phyloP scores from a whole-genome alignment of 2,113 vertebrate genomes.

The Ginglymostoma cirratum region DNA sequence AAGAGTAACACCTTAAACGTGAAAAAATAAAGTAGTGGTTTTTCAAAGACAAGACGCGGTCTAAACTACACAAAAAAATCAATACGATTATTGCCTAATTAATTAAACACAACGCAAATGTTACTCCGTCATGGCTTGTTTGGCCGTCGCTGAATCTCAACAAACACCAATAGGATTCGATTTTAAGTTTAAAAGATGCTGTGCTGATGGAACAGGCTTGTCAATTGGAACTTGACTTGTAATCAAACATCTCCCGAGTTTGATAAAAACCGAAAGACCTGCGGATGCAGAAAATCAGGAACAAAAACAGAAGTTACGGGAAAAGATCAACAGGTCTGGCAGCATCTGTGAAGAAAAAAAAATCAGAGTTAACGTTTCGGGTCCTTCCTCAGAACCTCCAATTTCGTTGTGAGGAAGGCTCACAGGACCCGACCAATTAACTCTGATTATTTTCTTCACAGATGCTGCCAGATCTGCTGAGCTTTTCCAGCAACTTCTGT shows the following conservation, averaged over 20 bases:
- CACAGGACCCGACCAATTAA: too few relatives aligned
- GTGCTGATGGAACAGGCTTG: neutral
- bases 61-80: neutral
- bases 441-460: too few relatives aligned
- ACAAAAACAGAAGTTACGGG: too few relatives aligned
- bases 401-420: too few relatives aligned
- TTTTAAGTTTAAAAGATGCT: neutral
- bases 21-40: neutral
- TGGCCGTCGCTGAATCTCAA: neutral
- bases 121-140: too few relatives aligned
- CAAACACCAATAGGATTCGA: neutral
- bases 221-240: neutral
- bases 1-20: neutral
- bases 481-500: neutral
- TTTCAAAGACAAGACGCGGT: neutral
- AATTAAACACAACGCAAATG: neutral
- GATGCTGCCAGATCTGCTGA: too few relatives aligned
- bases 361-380: too few relatives aligned
- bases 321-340: too few relatives aligned
- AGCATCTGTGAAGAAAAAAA: too few relatives aligned
- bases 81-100: neutral
- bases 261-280: too few relatives aligned
- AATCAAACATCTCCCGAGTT: neutral
- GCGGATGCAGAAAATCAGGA: too few relatives aligned
- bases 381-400: too few relatives aligned